A percentile compares a stretch with the other conserved stretches of the same genome.
Evolutionary conservation across 1,140 invertebrate genomes (phyloP).

Genomic region (Triops cancriformis): DNA sequence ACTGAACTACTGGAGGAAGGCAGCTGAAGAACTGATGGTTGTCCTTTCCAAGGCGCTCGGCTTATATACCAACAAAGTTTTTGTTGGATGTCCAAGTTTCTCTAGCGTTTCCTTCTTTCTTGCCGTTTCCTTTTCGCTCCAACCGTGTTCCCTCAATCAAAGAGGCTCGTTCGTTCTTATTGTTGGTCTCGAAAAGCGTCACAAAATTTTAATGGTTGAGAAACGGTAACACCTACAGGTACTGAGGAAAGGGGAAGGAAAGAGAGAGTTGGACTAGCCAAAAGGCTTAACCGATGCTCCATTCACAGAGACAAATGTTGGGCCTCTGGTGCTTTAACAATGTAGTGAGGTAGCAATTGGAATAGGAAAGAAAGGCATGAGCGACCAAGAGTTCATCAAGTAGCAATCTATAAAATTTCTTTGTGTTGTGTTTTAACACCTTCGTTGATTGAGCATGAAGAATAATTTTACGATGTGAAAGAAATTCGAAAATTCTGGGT

Average conservation of each 20-base stretch:
- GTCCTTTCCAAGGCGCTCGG: neutral
- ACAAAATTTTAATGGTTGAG: neutral
- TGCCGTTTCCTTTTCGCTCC: neutral
- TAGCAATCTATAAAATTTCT: neutral
- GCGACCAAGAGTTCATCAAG: neutral
- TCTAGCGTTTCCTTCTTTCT: neutral
- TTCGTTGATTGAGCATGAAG: neutral
- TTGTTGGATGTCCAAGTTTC: neutral
- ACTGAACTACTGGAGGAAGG: neutral
- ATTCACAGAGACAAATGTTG: neutral
- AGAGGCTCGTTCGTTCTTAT: neutral
- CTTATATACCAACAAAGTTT: neutral
- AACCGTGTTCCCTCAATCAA: neutral
- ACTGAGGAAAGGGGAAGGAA: neutral
- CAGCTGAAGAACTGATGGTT: neutral
- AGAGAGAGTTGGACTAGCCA: neutral
- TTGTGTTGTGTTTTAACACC: neutral
- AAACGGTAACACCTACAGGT: neutral
- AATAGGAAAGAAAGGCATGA: neutral
- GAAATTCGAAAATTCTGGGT: neutral
- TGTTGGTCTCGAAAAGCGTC: neutral
- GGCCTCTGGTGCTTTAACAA: neutral
- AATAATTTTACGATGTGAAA: neutral
- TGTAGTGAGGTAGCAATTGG: neutral
- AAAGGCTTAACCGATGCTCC: neutral